These are phyloP conservation scores for Ifrita kowaldi DNA, from an alignment of 2,113 vertebrate genomes.

Conservation along the genomic window DNA sequence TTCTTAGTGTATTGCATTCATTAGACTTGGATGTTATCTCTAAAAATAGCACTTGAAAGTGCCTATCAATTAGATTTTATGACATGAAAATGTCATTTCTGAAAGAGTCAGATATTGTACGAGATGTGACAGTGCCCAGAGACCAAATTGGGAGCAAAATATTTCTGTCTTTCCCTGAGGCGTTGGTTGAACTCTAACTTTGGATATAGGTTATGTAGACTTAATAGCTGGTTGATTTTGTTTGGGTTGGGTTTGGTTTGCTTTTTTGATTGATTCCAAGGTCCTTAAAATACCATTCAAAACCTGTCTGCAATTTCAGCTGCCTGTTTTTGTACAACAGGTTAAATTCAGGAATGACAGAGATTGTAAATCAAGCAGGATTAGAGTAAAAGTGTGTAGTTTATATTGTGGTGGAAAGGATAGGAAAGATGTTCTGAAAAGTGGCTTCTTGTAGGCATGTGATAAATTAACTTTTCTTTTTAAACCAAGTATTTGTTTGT, in stretches of 20 bases:
- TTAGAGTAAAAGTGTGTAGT: neutral
- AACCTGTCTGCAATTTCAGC: neutral
- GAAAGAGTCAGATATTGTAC: neutral
- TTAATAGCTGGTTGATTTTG: neutral
- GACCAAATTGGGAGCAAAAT: neutral
- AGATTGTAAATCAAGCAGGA: neutral
- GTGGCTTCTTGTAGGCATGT: neutral
- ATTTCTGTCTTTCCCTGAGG: neutral
- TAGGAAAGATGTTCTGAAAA: neutral
- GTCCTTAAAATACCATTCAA: neutral
- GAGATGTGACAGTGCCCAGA: neutral
- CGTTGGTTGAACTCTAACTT: neutral
- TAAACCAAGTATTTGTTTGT: neutral
- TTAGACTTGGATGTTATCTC: neutral
- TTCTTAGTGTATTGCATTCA: neutral
- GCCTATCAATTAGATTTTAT: neutral
- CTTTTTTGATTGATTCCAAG: neutral
- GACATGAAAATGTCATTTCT: slow-evolving; percentile 39
- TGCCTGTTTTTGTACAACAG: neutral
- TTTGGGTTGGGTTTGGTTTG: neutral
- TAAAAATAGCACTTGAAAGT: slow-evolving; percentile 10
- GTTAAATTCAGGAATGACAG: neutral
- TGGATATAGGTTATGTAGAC: neutral
- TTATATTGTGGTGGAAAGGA: neutral
- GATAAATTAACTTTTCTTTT: neutral